Conservation (phyloP, 2,797 vertebrate genomes). For the Notoglanidium macrostoma region DNA sequence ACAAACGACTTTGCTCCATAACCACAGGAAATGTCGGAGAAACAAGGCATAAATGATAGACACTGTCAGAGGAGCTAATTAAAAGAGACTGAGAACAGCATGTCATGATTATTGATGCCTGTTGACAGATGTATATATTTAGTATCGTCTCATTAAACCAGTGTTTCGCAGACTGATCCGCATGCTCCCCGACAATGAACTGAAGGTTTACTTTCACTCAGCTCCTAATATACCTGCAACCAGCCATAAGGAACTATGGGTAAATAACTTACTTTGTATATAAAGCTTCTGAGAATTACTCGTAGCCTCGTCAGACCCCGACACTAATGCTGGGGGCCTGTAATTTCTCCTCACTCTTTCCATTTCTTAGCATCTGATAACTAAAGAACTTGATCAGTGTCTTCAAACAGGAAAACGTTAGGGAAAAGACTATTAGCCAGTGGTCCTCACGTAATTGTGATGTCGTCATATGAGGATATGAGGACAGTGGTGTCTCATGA, state of each 20-base stretch:
- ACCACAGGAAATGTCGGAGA: slow-evolving; percentile 61
- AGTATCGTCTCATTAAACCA: slow-evolving; percentile 26
- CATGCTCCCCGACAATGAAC: background rate
- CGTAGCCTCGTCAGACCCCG: background rate
- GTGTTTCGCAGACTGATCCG: background rate
- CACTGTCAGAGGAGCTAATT: slow-evolving; percentile 65
- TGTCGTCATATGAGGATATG: too few species aligned
- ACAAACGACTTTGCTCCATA: slow-evolving; percentile 67
- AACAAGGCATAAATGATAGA: slow-evolving; percentile 62
- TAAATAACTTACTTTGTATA: background rate
- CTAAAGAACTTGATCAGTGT: too few species aligned
- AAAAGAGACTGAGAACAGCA: slow-evolving; percentile 62
- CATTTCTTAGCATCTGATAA: too few species aligned
- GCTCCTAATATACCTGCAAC: background rate
- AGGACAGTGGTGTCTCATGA: too few species aligned
- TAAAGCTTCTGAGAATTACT: background rate
- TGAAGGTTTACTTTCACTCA: background rate
- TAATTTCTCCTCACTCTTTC: too few species aligned
- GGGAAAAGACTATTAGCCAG: too few species aligned
- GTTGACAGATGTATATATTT: slow-evolving; percentile 61
- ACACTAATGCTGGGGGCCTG: too few species aligned
- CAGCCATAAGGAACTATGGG: background rate
- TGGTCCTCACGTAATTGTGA: too few species aligned
- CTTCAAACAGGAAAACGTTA: too few species aligned
- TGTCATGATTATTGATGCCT: slow-evolving; percentile 66